Base-by-base conservation (phyloP, 92 coral and sea anemone species). In the Parazoanthus darwini region DNA sequence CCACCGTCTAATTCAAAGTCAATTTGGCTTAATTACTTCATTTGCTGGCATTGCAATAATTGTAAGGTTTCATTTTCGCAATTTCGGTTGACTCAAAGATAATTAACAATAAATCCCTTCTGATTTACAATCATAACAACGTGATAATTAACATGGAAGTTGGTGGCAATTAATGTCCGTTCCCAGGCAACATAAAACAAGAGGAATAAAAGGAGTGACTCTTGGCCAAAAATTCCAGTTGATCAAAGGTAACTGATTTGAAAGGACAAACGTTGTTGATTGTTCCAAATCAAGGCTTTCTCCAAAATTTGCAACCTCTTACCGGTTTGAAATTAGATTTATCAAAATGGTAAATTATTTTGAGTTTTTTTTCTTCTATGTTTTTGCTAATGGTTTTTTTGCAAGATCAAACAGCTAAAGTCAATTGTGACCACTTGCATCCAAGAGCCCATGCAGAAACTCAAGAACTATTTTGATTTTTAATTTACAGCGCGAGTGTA, bases 401-500 rank as follows among this genome's bases (percentile, higher is more conserved):
- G 51, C 23, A 20, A 58, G 23, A 6, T 15, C 15, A 1, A 0
- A 15, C 0, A 14, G 23, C 66, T 58, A 56, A 56, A 16, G 65
- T 56, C 65, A 58, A 58, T 14, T 58, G 23, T 58, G 23, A 58
- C 9, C 66, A 7, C 10, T 1, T 48, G 51, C 51, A 11, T 48
- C 51, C 51, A 48, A 48, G 51, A 48, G 10, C 11, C 11, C 9
- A 48, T 10, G 33, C 33, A 29, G 33, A 48, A 1, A 10, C 11
- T 48, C 51, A 48, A 5, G 51, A 5, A 48, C 8, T 48, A 48
- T 46, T 48, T 48, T 48, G 51, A 7, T 48, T 58, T 15, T 58
- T 3, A 15, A 58, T 15, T 6, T 29, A 58, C 72, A 80, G 85
- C 85, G 85, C 18, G 85, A 80, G 46, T 80, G 85, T 29, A 29